A percentile compares a stretch with the other conserved stretches of the same genome.
Evolutionary conservation across 2,888 invertebrate species (phyloP).

Genomic region (Dascillus cervinus): DNA sequence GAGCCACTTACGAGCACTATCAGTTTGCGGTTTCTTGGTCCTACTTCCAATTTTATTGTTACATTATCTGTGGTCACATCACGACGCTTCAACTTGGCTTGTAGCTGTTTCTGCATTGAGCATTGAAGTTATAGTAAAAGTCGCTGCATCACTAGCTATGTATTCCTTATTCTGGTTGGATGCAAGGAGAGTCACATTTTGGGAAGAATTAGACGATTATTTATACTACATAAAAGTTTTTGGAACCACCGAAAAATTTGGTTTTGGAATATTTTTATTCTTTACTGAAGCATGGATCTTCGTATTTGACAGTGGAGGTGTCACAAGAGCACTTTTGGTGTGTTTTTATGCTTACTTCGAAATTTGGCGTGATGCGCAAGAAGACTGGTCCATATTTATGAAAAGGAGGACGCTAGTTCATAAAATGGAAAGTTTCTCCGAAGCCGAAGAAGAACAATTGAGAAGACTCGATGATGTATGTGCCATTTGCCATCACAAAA

Average conservation of each 20-base stretch:
- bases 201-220: constrained; percentile 91
- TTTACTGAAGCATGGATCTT: constrained; percentile 93
- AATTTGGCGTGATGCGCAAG: constrained; percentile 86
- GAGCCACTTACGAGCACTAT: constrained; percentile 74
- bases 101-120: constrained; percentile 90
- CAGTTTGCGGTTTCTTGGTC: constrained; percentile 76
- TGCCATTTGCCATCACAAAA: constrained; percentile 93
- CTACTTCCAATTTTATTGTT: constrained; percentile 69
- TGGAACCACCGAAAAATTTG: constrained; percentile 89
- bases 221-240: constrained; percentile 90
- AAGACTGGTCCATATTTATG: constrained; percentile 89
- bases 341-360: constrained; percentile 96
- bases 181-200: constrained; percentile 77
- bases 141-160: constrained; percentile 74
- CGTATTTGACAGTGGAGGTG: constrained; percentile 89
- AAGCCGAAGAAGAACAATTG: constrained; percentile 75
- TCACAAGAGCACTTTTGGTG: constrained; percentile 92
- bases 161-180: constrained; percentile 84
- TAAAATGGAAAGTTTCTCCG: constrained; percentile 83
- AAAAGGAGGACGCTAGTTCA: constrained; percentile 84
- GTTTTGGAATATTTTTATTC: constrained; percentile 88
- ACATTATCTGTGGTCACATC: constrained; percentile 74
- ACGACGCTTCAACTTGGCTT: constrained; percentile 84
- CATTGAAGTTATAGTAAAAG: constrained; percentile 87
- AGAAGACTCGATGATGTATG: constrained; percentile 78